phyloP scores from a whole-genome alignment of 2,113 vertebrate genomes.

The Dipodomys spectabilis region DNA sequence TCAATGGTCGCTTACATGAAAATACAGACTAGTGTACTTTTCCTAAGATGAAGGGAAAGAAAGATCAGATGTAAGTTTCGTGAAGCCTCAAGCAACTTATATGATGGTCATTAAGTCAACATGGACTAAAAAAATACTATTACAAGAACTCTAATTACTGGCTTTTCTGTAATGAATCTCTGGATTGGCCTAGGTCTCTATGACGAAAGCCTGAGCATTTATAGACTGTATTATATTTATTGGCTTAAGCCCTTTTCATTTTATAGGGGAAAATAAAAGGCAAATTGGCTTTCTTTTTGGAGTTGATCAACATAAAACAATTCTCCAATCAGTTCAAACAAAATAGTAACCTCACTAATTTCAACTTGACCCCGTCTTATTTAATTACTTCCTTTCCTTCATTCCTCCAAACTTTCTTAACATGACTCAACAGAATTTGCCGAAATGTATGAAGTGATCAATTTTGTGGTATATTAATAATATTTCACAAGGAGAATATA shows the following conservation, averaged over 20 bases:
- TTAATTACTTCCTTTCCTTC: not conserved
- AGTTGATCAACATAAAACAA: slow-evolving; percentile 37
- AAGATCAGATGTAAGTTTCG: not conserved
- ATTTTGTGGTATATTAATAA: not conserved
- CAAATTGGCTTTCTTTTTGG: not conserved
- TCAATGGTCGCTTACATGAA: slow-evolving; percentile 68
- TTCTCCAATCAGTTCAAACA: not conserved
- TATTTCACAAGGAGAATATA: not conserved
- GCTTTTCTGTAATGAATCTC: not conserved
- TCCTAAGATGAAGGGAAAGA: not conserved
- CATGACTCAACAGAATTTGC: not conserved
- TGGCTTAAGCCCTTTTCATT: not conserved
- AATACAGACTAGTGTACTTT: not conserved
- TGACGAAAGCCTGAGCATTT: not conserved
- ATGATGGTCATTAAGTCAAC: not conserved
- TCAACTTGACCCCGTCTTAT: not conserved
- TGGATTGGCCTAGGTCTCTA: not conserved
- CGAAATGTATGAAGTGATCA: not conserved
- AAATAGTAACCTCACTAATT: not conserved
- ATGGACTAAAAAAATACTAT: not conserved
- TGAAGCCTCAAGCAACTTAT: not conserved
- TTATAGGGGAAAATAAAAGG: not conserved
- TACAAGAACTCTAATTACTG: not conserved
- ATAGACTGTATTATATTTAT: not conserved
- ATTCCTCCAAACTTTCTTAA: not conserved